A percentile compares a stretch with the other conserved stretches of the same genome.
These are phyloP conservation scores for Leucozona laternaria DNA, from an alignment of 2,888 invertebrate genomes.

Conservation along the genomic window DNA sequence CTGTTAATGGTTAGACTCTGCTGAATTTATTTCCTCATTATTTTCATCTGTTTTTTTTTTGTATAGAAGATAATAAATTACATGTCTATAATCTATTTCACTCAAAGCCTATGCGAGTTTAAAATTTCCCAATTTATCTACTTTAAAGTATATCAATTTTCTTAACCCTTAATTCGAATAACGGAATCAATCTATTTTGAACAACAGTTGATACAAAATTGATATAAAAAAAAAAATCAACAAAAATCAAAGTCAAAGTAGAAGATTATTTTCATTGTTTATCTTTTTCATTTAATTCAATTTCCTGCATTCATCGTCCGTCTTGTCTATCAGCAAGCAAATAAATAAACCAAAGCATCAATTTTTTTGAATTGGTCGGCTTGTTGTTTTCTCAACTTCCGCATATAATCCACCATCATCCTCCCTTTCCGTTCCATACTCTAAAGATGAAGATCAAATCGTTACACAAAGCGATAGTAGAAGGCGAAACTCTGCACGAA, in stretches of 20 bases:
- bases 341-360: neutral
- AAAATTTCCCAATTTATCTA: slow-evolving; percentile 1
- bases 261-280: slow-evolving; percentile 30
- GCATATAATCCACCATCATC: slow-evolving; percentile 35
- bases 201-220: neutral
- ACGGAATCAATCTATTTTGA: slow-evolving; percentile 8
- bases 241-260: neutral
- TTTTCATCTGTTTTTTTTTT: too few species aligned
- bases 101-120: neutral
- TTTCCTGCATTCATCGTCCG: slow-evolving; percentile 52
- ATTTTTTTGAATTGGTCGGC: neutral
- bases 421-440: neutral
- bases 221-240: neutral
- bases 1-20: too few species aligned
- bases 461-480: slow-evolving; percentile 40
- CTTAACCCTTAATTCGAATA: slow-evolving; percentile 24
- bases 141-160: slow-evolving; percentile 15
- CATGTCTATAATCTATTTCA: neutral
- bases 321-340: slow-evolving; percentile 26
- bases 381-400: slow-evolving; percentile 24
- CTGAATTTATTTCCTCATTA: too few species aligned
- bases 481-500: slow-evolving; percentile 32
- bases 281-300: slow-evolving; percentile 62
- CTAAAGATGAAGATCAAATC: slow-evolving; percentile 23
- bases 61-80: neutral